phyloP scores from a whole-genome alignment of 2,888 invertebrate species.

The Rhagium mordax region DNA sequence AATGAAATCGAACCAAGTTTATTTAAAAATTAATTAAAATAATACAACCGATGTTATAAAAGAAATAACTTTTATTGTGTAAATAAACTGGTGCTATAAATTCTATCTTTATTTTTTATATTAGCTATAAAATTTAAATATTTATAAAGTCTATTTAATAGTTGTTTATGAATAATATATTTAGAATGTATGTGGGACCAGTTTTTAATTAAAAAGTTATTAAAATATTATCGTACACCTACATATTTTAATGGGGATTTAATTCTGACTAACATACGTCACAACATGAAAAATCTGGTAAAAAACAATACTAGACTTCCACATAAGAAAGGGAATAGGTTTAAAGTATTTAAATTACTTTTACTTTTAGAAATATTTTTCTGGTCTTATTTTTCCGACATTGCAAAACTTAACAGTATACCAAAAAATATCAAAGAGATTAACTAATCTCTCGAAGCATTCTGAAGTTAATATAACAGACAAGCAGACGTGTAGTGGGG shows the following conservation, averaged over 20 bases:
- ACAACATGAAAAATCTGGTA: no score
- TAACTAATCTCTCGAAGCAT: no score
- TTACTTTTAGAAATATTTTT: no score
- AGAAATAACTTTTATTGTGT: slow-evolving; percentile 46
- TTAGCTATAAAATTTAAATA: slow-evolving; percentile 44
- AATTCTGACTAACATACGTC: neutral
- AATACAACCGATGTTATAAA: slow-evolving; percentile 46
- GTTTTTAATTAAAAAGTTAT: slow-evolving; percentile 31
- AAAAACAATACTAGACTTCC: no score
- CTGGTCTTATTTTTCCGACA: no score
- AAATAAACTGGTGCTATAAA: slow-evolving; percentile 45
- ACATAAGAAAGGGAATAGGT: no score
- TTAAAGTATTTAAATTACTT: no score
- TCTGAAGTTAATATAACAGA: no score
- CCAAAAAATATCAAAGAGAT: no score
- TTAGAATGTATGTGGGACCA: slow-evolving; percentile 33
- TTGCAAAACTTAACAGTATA: no score
- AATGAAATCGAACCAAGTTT: slow-evolving; percentile 49
- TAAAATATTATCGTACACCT: slow-evolving; percentile 13
- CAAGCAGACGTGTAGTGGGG: no score
- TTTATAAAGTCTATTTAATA: slow-evolving; percentile 41
- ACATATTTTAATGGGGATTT: slow-evolving; percentile 16
- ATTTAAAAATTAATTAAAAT: slow-evolving; percentile 54
- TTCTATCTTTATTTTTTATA: slow-evolving; percentile 48
- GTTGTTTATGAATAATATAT: slow-evolving; percentile 33